Conservation (phyloP, 2,113 vertebrate genomes). For the Eptatretus burgeri region DNA sequence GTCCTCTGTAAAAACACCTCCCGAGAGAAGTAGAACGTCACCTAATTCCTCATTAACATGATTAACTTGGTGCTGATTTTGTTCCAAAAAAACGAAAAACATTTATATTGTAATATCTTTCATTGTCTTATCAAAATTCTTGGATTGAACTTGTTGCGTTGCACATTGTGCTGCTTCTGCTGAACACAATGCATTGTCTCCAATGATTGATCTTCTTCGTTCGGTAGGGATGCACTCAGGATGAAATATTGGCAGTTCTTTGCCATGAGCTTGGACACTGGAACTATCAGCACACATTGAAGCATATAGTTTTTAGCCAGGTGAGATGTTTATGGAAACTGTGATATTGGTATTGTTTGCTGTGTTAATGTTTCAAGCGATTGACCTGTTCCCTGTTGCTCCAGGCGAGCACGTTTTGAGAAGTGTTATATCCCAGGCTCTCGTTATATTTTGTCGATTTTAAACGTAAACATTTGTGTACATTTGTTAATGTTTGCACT, state of each 20-base stretch:
- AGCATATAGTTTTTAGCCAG: constrained; percentile 93
- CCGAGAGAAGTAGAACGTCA: too few relatives aligned
- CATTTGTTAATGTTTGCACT: constrained; percentile 10
- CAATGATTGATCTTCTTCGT: too few relatives aligned
- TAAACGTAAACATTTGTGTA: constrained; percentile 8
- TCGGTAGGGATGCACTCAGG: constrained; percentile 46
- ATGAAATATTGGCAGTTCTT: constrained; percentile 71
- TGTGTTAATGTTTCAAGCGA: neutral
- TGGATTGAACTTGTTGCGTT: too few relatives aligned
- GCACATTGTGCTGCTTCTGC: too few relatives aligned
- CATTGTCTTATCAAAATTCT: too few relatives aligned
- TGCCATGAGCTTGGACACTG: constrained; percentile 91
- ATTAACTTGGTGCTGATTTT: too few relatives aligned
- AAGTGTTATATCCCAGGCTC: neutral
- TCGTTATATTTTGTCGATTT: neutral
- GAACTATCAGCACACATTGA: constrained; percentile 84
- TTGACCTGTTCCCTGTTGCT: neutral
- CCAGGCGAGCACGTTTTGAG: neutral
- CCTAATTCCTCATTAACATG: too few relatives aligned
- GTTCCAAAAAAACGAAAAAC: too few relatives aligned
- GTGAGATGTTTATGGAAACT: constrained; percentile 16
- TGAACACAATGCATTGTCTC: too few relatives aligned
- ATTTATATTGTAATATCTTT: too few relatives aligned
- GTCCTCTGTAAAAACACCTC: too few relatives aligned
- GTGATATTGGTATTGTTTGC: too few relatives aligned